These are phyloP conservation scores for Oceanites oceanicus DNA, from an alignment of 2,113 vertebrate genomes.

Conservation along the genomic window DNA sequence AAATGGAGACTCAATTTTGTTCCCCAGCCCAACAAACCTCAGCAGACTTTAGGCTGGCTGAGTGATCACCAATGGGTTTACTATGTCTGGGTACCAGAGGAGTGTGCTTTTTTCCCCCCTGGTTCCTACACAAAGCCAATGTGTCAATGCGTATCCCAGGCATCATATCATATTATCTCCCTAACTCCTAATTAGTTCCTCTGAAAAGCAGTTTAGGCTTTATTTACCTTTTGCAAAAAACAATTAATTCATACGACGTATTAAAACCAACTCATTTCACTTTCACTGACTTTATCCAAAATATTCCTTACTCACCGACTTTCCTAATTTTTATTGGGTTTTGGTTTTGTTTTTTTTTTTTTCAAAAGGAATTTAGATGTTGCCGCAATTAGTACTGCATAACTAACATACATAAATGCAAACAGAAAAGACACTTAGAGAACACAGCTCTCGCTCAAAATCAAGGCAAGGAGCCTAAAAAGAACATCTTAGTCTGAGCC, in stretches of 20 bases:
- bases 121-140: not conserved
- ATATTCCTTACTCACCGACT: not conserved
- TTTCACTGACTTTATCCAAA: not conserved
- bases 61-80: not conserved
- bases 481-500: not conserved
- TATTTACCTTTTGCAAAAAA: not conserved
- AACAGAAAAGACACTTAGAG: not conserved
- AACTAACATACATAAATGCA: not conserved
- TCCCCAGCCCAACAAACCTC: not conserved
- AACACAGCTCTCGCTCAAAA: not conserved
- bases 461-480: not conserved
- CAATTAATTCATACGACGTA: not conserved
- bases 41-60: not conserved
- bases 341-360: not conserved
- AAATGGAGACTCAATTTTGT: not conserved
- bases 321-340: not conserved
- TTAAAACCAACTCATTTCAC: not conserved
- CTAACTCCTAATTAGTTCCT: not conserved
- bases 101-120: fast-evolving
- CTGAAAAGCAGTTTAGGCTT: not conserved
- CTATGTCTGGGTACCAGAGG: fast-evolving
- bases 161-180: not conserved
- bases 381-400: not conserved
- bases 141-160: no score
- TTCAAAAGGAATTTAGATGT: not conserved